Evolutionary conservation across 2,888 invertebrate species (phyloP).

Genomic region (Yponomeuta malinellus): DNA sequence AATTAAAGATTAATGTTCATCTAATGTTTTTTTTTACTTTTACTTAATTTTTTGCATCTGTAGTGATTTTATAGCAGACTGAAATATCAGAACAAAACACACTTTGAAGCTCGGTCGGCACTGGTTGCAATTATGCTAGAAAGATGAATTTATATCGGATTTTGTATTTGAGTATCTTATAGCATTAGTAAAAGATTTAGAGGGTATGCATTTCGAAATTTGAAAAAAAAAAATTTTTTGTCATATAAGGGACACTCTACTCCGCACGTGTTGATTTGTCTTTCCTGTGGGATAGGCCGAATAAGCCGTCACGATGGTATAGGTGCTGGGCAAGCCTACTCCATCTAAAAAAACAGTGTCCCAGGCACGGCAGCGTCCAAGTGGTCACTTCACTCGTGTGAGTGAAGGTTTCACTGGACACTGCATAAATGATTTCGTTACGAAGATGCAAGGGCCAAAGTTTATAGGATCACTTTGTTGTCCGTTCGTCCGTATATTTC

Average conservation of each 20-base stretch:
- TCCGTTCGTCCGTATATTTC: too few species aligned
- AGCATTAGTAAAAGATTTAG: conserved; percentile 16
- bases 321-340: too few species aligned
- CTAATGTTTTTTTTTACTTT: neutral
- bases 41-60: neutral
- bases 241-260: conserved; percentile 20
- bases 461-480: too few species aligned
- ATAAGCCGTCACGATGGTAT: too few species aligned
- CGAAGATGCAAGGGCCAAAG: too few species aligned
- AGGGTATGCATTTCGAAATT: conserved; percentile 18
- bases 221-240: conserved; percentile 12
- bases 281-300: too few species aligned
- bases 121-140: conserved; percentile 14
- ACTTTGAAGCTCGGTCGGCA: conserved; percentile 19
- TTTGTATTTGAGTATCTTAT: neutral
- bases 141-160: neutral
- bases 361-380: too few species aligned
- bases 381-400: too few species aligned
- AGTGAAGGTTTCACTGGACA: too few species aligned
- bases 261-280: too few species aligned
- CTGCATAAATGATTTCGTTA: too few species aligned
- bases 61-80: neutral
- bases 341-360: too few species aligned
- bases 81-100: neutral
- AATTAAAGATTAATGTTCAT: neutral